A percentile compares a stretch with the other conserved stretches of the same genome.
Evolutionary conservation across 2,888 invertebrate species (phyloP).

Genomic region (Caenorhabditis becei): DNA sequence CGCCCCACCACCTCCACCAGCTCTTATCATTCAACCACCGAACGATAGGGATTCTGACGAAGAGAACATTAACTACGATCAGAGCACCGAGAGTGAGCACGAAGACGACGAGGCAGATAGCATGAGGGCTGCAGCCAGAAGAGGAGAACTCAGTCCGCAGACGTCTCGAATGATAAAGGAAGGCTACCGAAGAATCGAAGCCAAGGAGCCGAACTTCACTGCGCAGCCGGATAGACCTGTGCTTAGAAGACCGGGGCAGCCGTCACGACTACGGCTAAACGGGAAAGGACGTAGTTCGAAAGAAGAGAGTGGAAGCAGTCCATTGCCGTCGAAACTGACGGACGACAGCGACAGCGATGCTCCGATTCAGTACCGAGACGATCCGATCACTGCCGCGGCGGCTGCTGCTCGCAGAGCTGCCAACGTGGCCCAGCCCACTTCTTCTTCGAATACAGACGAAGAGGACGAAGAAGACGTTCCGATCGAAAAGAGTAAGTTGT

Average conservation of each 20-base stretch:
- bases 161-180: slow-evolving; percentile 59
- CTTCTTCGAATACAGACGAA: slow-evolving; percentile 52
- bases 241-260: slow-evolving; percentile 77
- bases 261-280: slow-evolving; percentile 65
- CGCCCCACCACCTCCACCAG: slow-evolving; percentile 53
- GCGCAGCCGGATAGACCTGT: slow-evolving; percentile 83
- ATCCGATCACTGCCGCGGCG: slow-evolving; percentile 41
- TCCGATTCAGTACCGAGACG: slow-evolving; percentile 74
- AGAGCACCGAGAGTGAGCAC: slow-evolving; percentile 57
- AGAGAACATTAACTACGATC: slow-evolving; percentile 64
- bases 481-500: slow-evolving; percentile 26
- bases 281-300: slow-evolving; percentile 17
- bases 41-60: slow-evolving; percentile 58
- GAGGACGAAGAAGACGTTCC: slow-evolving; percentile 65
- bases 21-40: slow-evolving; percentile 33
- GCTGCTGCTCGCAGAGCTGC: slow-evolving; percentile 33
- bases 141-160: slow-evolving; percentile 55
- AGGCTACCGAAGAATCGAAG: slow-evolving; percentile 60
- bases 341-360: slow-evolving; percentile 74
- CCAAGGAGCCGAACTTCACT: slow-evolving; percentile 82
- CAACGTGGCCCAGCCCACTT: slow-evolving; percentile 26
- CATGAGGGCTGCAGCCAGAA: slow-evolving; percentile 20
- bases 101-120: slow-evolving; percentile 45
- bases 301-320: not conserved
- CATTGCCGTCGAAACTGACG: slow-evolving; percentile 65